These are phyloP conservation scores for Empis livida DNA, from an alignment of 2,888 invertebrate genomes.

Conservation along the genomic window DNA sequence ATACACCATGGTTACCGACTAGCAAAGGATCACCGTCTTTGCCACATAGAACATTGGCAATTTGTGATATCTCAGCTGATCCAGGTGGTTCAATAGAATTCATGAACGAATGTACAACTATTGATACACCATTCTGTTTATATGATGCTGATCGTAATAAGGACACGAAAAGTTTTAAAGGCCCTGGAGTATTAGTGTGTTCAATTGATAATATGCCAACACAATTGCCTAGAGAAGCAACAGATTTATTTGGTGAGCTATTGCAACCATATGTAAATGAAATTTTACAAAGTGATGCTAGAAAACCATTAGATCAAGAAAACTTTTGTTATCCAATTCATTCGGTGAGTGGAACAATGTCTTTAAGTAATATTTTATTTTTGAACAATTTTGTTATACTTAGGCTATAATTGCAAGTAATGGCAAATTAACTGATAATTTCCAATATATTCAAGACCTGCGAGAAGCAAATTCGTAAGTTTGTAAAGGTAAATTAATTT, in stretches of 20 bases:
- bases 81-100: constrained; percentile 98
- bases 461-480: constrained; percentile 51
- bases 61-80: constrained; percentile 98
- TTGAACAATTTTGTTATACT: constrained; percentile 1
- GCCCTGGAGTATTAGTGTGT: constrained; percentile 96
- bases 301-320: constrained; percentile 54
- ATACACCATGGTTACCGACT: constrained; percentile 87
- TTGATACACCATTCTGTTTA: constrained; percentile 97
- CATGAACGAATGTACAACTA: constrained; percentile 99
- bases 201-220: constrained; percentile 99
- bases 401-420: constrained; percentile 96
- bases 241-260: constrained; percentile 93
- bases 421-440: constrained; percentile 81
- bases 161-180: constrained; percentile 90
- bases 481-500: not conserved
- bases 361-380: not conserved
- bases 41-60: constrained; percentile 82
- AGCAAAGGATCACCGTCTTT: constrained; percentile 77
- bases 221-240: constrained; percentile 91
- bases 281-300: constrained; percentile 75
- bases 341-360: constrained; percentile 20
- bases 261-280: constrained; percentile 79
- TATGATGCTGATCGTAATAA: constrained; percentile 98
- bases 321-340: constrained; percentile 46
- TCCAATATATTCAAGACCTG: constrained; percentile 88